Base-by-base conservation (phyloP, 2,797 vertebrate species). In the Melopsittacus undulatus region DNA sequence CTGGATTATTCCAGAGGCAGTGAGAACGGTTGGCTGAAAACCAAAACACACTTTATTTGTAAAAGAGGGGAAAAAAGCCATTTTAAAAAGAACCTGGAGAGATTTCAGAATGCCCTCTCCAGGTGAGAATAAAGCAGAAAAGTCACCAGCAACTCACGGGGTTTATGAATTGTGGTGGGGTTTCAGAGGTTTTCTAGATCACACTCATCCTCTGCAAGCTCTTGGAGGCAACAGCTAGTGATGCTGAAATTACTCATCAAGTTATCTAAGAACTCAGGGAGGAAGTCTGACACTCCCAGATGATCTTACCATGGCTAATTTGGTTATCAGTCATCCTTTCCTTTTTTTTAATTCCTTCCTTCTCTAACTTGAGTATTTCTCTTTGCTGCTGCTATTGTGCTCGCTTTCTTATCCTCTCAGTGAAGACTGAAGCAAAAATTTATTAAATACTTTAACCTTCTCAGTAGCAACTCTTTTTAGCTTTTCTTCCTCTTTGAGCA, bases 1-100 rank as follows among this genome's bases (percentile, higher is more conserved):
- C 42, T 62, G 48, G 80, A 11, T 91, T 90, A 86, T 87, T 92
- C 62, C 77, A 83, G 30, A 91, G 42, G 36, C n/a, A 83, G 26
- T 16, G 68, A 85, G 84, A 94, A 92, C 11, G 24, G 46, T 43
- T 95, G 94, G 77, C 91, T 85, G 56, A 73, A 91, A 92, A 76
- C 30, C 83, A 91, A 91, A 87, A 40, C 5, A 3, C 38, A 73
- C 59, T 92, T 51, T 26, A 70, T 89, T 83, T 68, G 17, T 27
- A 48, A 51, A 57, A 91, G 7, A 32, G 3, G 7, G 9, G 7
- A 18, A 3, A 19, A 19, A 2, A 8, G 34, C 56, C 24, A 2
- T 16, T 82, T 52, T 72, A 88, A 34, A 63, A 93, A 59, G 30
- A 81, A 30, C 45, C 46, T 38, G 12, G 43, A 87, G 36, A 61